A percentile compares a stretch with the other conserved stretches of the same genome.
phyloP scores from a whole-genome alignment of 2,113 vertebrate genomes.

The Podocnemis expansa region DNA sequence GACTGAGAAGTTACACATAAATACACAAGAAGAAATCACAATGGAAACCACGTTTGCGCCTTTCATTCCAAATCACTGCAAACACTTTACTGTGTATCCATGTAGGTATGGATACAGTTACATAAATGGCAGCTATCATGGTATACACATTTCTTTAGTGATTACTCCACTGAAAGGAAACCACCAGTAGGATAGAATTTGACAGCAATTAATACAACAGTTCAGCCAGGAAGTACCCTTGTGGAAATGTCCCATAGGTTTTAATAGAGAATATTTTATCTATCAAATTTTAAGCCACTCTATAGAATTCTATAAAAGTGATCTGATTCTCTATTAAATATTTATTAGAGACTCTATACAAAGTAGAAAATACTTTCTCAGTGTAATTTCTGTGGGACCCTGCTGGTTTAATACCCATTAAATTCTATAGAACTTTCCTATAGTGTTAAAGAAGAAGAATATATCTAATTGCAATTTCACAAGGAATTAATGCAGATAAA shows the following conservation, averaged over 20 bases:
- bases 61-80: background rate
- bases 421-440: accelerated
- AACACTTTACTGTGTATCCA: background rate
- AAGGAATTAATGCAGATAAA: background rate
- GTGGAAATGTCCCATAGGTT: background rate
- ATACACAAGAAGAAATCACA: background rate
- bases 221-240: background rate
- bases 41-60: background rate
- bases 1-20: background rate
- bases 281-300: background rate
- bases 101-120: background rate
- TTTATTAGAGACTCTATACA: background rate
- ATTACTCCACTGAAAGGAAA: background rate
- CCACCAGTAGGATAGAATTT: background rate
- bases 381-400: background rate
- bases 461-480: background rate
- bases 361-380: accelerated
- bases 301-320: background rate
- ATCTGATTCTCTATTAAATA: background rate
- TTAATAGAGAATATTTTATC: background rate
- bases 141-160: background rate
- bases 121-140: background rate
- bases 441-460: background rate
- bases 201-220: background rate
- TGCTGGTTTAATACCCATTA: background rate